Evolutionary conservation across 2,113 vertebrate genomes (phyloP).

Genomic region (Meleagris gallopavo): DNA sequence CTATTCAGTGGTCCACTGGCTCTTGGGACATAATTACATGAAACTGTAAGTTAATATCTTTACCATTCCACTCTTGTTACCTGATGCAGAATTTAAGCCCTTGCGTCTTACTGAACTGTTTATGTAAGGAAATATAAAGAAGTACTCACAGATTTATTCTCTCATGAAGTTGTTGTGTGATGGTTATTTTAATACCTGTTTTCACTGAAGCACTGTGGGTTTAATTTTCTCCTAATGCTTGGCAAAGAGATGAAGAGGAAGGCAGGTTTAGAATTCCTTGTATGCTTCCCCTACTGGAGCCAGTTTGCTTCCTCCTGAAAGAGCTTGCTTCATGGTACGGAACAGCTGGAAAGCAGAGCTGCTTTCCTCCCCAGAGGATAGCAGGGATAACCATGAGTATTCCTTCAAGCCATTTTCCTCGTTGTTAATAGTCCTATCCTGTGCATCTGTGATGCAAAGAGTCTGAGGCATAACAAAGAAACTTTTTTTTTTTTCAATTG

Average conservation of each 20-base stretch:
- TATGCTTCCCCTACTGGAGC: neutral
- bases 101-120: neutral
- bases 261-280: neutral
- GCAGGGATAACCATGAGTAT: neutral
- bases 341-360: neutral
- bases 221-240: neutral
- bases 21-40: neutral
- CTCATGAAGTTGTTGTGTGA: neutral
- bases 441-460: neutral
- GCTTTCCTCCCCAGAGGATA: neutral
- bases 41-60: fast-evolving
- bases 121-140: neutral
- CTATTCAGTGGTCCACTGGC: neutral
- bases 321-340: neutral
- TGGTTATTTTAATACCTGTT: neutral
- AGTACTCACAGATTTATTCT: neutral
- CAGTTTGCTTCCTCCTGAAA: neutral
- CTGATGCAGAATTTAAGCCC: neutral
- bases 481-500: neutral
- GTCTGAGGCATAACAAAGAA: neutral
- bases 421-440: neutral
- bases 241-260: neutral
- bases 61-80: neutral
- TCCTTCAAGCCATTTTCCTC: neutral
- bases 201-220: neutral